These are phyloP conservation scores for Sterrhoptilus dennistouni DNA, from an alignment of 2,113 vertebrate species.

Conservation along the genomic window DNA sequence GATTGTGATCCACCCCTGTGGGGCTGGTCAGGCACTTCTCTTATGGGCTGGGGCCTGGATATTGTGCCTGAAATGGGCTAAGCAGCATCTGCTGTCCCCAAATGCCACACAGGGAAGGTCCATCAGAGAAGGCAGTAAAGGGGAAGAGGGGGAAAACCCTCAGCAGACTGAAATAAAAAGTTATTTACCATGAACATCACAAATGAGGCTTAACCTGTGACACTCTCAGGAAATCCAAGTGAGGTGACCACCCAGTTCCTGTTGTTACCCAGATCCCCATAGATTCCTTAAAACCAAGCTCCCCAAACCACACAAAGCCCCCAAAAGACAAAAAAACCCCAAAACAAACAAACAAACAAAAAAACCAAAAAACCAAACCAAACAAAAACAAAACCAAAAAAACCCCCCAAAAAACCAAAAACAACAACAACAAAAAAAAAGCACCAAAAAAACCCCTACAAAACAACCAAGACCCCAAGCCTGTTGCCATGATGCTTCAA, in stretches of 20 bases:
- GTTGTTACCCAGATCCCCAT: neutral
- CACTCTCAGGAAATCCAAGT: neutral
- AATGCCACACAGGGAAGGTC: neutral
- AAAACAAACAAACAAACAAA: neutral
- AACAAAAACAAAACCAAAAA: too few species aligned
- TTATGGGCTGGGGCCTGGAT: neutral
- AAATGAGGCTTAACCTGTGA: neutral
- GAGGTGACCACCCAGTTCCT: neutral
- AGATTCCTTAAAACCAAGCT: neutral
- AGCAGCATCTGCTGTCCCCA: neutral
- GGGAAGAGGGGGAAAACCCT: neutral
- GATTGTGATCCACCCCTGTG: accelerated
- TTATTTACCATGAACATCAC: neutral
- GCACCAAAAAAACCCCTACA: too few species aligned
- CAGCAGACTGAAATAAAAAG: neutral
- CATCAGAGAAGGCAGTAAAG: neutral
- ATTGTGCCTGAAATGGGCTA: neutral
- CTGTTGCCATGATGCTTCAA: neutral
- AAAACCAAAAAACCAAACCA: too few species aligned
- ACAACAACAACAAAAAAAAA: too few species aligned
- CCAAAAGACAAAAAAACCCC: neutral
- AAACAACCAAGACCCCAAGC: accelerated
- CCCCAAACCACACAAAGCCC: neutral
- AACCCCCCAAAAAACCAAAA: too few species aligned
- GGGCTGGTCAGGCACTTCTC: accelerated